These are phyloP conservation scores for Triplophysa dalaica DNA, from an alignment of 2,113 vertebrate genomes.

Conservation along the genomic window DNA sequence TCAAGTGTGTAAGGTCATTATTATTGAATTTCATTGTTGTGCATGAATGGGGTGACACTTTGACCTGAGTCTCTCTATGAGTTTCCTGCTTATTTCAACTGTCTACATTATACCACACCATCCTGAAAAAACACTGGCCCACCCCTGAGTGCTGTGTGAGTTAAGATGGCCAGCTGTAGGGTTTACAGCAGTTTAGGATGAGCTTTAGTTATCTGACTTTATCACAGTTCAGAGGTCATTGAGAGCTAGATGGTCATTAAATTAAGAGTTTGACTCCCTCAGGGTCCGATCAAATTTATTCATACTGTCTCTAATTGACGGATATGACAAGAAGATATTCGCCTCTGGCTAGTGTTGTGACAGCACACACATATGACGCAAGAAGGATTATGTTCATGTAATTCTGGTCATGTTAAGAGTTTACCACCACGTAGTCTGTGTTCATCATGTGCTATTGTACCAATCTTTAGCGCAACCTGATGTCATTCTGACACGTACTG, in stretches of 20 bases:
- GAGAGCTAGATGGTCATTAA: conserved; percentile 39
- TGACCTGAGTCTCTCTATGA: background rate
- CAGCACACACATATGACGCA: background rate
- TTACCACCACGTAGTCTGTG: background rate
- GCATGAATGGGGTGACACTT: background rate
- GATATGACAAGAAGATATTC: background rate
- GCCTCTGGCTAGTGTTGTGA: background rate
- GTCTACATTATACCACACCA: conserved; percentile 20
- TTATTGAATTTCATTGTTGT: no score
- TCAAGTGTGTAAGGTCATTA: background rate
- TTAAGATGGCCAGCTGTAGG: background rate
- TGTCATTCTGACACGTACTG: no score
- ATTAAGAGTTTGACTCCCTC: background rate
- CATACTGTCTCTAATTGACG: conserved; percentile 1
- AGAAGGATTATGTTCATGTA: background rate
- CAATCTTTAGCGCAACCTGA: no score
- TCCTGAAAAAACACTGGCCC: no score
- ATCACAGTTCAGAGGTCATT: background rate
- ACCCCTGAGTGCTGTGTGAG: no score
- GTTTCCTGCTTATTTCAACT: background rate
- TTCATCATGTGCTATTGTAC: background rate
- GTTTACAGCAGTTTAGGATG: background rate
- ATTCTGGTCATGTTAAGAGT: background rate
- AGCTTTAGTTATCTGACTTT: background rate
- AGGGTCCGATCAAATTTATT: conserved; percentile 29